Percentiles rank a stretch among this genome's conserved stretches.
Conservation (phyloP, 2,797 vertebrate species). For the Megalops cyprinoides region DNA sequence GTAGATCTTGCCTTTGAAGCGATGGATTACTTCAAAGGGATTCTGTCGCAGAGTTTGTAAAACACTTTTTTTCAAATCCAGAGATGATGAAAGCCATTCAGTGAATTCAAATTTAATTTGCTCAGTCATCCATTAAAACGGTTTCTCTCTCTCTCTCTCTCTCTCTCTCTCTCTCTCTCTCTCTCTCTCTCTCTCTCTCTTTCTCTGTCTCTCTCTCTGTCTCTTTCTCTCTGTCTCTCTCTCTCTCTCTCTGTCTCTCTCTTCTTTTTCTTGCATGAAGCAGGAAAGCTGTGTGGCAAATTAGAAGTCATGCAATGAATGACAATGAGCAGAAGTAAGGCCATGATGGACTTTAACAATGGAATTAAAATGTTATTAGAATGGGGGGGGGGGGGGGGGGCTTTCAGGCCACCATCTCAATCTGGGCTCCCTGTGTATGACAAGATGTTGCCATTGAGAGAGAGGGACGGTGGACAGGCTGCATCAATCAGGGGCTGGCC, state of each 20-base stretch:
- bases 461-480: background rate
- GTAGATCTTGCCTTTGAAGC: conserved; percentile 55
- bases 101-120: conserved; percentile 80
- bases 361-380: conserved; percentile 79
- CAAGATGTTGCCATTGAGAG: conserved; percentile 33
- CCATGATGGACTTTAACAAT: conserved; percentile 76
- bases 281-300: conserved; percentile 71
- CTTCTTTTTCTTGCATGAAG: conserved; percentile 23
- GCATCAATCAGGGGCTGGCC: background rate
- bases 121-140: conserved; percentile 77
- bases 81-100: conserved; percentile 71
- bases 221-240: conserved; percentile 11
- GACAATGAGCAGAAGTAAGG: conserved; percentile 69
- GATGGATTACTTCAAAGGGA: conserved; percentile 63
- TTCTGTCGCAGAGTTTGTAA: conserved; percentile 65
- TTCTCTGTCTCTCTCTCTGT: conserved; percentile 35
- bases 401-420: conserved; percentile 58
- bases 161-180: conserved; percentile 18
- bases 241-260: conserved; percentile 30
- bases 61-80: conserved; percentile 61
- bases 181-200: conserved; percentile 27
- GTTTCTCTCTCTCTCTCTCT: conserved; percentile 46
- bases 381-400: conserved; percentile 67
- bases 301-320: conserved; percentile 68
- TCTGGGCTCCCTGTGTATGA: conserved; percentile 54